Evolutionary conservation across 2,797 vertebrate species (phyloP), one percentile per base, ranked within the genome.

Genomic region (Eutrigla gurnardus): DNA sequence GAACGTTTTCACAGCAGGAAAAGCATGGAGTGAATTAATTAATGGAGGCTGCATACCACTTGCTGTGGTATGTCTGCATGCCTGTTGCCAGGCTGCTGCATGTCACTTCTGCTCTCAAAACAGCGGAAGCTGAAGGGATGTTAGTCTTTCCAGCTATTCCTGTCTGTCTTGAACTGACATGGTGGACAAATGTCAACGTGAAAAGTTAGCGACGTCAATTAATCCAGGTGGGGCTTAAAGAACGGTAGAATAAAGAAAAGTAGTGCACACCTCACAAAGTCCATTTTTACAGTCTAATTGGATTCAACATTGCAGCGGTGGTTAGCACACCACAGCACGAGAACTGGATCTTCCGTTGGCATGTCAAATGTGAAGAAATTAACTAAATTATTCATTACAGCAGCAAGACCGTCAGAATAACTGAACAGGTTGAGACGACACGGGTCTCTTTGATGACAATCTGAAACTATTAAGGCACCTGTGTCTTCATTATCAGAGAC

Each of bases 361-460:
- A 80, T 46, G 67, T 55, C 73, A 74, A 45, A 46, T 61, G 68
- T 69, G 55, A 72, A 72, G 54, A 67, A 74, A 70, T 65, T 36
- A 88, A 82, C 50, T 90, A 39, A 91, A 91, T 88, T 85, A 92
- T 90, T 88, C 65, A 89, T 91, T 25, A 70, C 37, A 65, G 72
- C 66, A 65, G 67, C 52, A 32, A 76, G 70, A 83, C 70, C 18
- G 35, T 81, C 85, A 87, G 88, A 87, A 88, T 79, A 76, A 69
- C 42, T 77, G 74, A 88, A 76, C 63, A 82, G 81, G 77, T n/a
- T 62, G 58, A 86, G 77, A 86, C 78, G 71, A 83, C 77, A 84
- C 59, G 36, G 46, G 57, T 65, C 58, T 73, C 88, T 88, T 84
- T 90, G 84, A 90, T 85, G 84, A 65, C 82, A 84, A 76, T 85